phyloP scores from a whole-genome alignment of 1,140 invertebrate species.

The Tetranychus cinnabarinus region DNA sequence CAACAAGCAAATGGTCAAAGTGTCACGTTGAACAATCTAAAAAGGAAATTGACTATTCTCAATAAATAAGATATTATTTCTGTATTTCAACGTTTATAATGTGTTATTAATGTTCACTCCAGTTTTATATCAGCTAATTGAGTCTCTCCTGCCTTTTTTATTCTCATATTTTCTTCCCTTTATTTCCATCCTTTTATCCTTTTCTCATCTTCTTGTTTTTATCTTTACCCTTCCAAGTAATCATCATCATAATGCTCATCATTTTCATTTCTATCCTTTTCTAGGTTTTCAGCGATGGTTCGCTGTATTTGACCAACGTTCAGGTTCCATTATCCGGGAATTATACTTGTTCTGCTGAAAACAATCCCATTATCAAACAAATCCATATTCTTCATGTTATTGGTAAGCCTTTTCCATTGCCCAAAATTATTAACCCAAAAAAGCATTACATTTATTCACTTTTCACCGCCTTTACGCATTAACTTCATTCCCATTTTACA shows the following conservation, averaged over 20 bases:
- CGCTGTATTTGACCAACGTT: constrained; percentile 44
- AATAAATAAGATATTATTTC: too few relatives aligned
- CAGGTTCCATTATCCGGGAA: constrained; percentile 52
- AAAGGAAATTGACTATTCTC: too few relatives aligned
- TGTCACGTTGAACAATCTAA: too few relatives aligned
- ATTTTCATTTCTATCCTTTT: background rate
- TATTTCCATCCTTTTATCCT: too few relatives aligned
- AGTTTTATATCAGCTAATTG: too few relatives aligned
- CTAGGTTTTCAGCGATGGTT: constrained; percentile 42
- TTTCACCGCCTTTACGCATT: background rate
- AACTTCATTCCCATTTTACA: background rate
- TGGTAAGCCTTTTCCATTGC: constrained; percentile 31
- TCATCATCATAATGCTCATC: too few relatives aligned
- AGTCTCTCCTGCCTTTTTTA: background rate
- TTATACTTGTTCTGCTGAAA: constrained; percentile 49
- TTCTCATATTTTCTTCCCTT: background rate
- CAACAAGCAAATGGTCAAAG: too few relatives aligned
- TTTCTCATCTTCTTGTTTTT: too few relatives aligned
- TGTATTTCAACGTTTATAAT: too few relatives aligned
- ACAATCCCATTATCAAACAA: constrained; percentile 46
- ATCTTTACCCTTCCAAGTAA: too few relatives aligned
- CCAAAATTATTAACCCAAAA: too few relatives aligned
- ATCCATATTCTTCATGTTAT: constrained; percentile 48
- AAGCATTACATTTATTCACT: background rate
- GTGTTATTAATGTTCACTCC: background rate